phyloP scores from a whole-genome alignment of 2,888 invertebrate species.

The Caenorhabditis angaria region DNA sequence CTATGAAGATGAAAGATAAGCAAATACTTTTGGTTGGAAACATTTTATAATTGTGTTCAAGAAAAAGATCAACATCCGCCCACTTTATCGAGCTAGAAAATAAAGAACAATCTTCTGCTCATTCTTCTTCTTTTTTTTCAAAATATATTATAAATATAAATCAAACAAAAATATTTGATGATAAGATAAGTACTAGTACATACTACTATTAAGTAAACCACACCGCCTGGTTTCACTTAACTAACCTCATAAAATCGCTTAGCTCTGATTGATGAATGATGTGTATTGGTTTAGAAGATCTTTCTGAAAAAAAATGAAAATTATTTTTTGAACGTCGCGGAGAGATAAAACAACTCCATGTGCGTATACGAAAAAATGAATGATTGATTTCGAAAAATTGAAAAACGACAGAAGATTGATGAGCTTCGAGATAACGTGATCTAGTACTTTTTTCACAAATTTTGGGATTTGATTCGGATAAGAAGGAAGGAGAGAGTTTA shows the following conservation, averaged over 20 bases:
- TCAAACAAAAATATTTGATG: constrained; percentile 1
- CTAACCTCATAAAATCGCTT: constrained; percentile 1
- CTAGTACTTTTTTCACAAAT: background rate
- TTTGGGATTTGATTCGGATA: background rate
- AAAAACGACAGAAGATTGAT: background rate
- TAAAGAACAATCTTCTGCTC: no score
- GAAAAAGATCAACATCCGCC: constrained; percentile 1
- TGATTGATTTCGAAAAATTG: background rate
- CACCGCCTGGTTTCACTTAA: background rate
- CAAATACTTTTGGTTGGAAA: no score
- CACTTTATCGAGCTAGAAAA: background rate
- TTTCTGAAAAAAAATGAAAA: no score
- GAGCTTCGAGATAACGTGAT: background rate
- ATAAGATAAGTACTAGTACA: background rate
- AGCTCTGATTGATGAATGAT: background rate
- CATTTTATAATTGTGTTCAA: no score
- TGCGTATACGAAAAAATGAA: background rate
- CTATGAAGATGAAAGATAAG: no score
- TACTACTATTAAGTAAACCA: background rate
- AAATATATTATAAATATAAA: background rate
- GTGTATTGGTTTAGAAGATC: background rate
- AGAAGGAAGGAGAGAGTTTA: no score
- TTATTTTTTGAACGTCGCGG: no score
- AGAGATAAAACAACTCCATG: background rate
- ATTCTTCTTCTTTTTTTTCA: no score